phyloP scores from a whole-genome alignment of 2,797 vertebrate species.

The Muscicapa comitata region DNA sequence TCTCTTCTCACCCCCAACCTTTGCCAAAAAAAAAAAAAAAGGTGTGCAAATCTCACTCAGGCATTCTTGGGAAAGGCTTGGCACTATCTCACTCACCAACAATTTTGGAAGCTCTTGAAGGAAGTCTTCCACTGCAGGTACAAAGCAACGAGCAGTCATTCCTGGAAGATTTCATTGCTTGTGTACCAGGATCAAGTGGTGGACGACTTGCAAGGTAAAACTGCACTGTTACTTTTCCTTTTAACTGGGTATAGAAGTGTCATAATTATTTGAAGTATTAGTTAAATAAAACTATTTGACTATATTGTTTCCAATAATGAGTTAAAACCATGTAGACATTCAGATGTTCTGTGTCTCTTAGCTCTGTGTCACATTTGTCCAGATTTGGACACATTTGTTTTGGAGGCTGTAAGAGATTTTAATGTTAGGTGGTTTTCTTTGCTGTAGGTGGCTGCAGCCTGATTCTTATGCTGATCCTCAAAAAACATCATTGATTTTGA shows the following conservation, averaged over 20 bases:
- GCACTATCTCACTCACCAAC: constrained; percentile 96
- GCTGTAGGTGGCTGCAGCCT: constrained; percentile 93
- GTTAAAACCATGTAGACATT: neutral
- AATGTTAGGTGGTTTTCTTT: neutral
- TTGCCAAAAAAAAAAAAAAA: constrained; percentile 35
- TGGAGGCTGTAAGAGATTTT: neutral
- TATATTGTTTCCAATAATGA: neutral
- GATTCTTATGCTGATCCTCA: constrained; percentile 98
- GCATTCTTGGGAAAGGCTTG: constrained; percentile 95
- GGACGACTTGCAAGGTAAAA: constrained; percentile 92
- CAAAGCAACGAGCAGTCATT: constrained; percentile 99
- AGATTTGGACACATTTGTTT: neutral
- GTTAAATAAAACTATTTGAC: neutral
- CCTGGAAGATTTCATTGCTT: constrained; percentile 97
- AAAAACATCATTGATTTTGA: constrained; percentile 94
- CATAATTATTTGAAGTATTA: neutral
- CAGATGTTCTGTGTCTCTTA: neutral
- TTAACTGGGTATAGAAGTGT: neutral
- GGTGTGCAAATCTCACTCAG: constrained; percentile 95
- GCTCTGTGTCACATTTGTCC: neutral
- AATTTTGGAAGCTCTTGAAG: constrained; percentile 95
- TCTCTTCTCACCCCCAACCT: neutral
- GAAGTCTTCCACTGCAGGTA: constrained; percentile 92
- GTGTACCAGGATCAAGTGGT: constrained; percentile 93
- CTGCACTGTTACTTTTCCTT: neutral